Base-by-base conservation (phyloP, 2,797 vertebrate genomes). In the Nyctibius grandis region DNA sequence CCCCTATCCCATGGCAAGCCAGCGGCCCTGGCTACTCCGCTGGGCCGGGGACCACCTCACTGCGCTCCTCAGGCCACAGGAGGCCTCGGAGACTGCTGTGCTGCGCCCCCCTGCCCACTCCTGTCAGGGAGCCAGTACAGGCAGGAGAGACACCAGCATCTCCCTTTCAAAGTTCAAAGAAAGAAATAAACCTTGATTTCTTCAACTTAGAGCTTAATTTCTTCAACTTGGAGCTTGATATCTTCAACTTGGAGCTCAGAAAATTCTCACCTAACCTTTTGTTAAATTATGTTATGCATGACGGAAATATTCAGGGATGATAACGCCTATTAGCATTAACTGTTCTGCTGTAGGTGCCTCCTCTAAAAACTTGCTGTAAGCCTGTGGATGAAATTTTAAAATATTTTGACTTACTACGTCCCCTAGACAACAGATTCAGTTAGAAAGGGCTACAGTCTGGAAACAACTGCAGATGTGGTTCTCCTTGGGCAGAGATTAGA, bases 1-100 rank as follows among this genome's bases (percentile, higher is more conserved):
- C 3, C 33, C 17, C 38, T 10, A 19, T 21, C 8, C 73, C 4
- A 0, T 7, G 42, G 64, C 6, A 3, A 22, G 36, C 0, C 0
- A 59, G 34, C 5, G 26, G 78, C 60, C n/a, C 44, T 26, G 29
- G 33, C 20, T 20, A 4, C 19, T 16, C 9, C 23, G 6, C 25
- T 12, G 38, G 34, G 34, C 18, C 3, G 1, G 44, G 36, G 28
- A 14, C 57, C 4, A 2, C 22, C 22, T 36, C 1, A 5, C 23
- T 28, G 36, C 2, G 1, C 38, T 6, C 44, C 3, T 1, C 12
- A 5, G 38, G 38, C 23, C 10, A 2, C 28, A 7, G 1, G 1
- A 40, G 21, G 4, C 44, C 33, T 74, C 9, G 1, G 29, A 31
- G 70, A 34, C 12, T 0, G 2, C 70, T 11, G 22, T 18, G 28